Evolutionary conservation across 2,797 vertebrate genomes (phyloP).

Genomic region (Bufotes viridis): DNA sequence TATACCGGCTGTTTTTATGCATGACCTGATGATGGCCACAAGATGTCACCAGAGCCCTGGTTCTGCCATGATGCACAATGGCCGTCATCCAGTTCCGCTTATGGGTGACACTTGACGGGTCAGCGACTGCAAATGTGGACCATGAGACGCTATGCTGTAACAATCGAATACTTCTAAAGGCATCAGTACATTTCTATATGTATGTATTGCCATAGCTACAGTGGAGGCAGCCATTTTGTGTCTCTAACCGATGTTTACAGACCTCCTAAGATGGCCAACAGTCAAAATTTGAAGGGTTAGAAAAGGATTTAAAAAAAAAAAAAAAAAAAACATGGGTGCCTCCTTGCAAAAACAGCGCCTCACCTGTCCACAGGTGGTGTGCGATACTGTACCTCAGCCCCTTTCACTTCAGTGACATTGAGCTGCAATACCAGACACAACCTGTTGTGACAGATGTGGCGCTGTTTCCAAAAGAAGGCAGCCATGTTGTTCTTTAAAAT

Average conservation of each 20-base stretch:
- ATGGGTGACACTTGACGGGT: not conserved
- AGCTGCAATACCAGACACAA: not conserved
- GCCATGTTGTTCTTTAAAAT: not conserved
- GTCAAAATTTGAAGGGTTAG: not conserved
- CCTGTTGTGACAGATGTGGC: not conserved
- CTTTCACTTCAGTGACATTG: not conserved
- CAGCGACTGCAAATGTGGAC: not conserved
- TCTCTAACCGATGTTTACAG: not conserved
- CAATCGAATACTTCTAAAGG: not conserved
- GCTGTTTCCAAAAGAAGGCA: not conserved
- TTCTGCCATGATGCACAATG: not conserved
- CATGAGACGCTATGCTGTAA: not conserved
- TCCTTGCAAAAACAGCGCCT: not conserved
- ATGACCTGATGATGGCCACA: slow-evolving; percentile 23
- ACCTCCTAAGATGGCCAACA: not conserved
- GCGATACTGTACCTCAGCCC: not conserved
- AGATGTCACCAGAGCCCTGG: slow-evolving; percentile 2
- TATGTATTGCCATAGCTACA: not conserved
- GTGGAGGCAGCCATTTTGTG: slow-evolving; percentile 20
- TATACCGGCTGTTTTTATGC: slow-evolving; percentile 5
- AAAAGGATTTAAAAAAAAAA: not conserved
- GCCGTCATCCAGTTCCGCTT: not conserved
- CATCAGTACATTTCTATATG: not conserved
- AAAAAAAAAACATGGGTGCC: too few relatives aligned
- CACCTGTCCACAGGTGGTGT: not conserved